Conservation (phyloP, 2,888 invertebrate species). For the Patella ulyssiponensis region DNA sequence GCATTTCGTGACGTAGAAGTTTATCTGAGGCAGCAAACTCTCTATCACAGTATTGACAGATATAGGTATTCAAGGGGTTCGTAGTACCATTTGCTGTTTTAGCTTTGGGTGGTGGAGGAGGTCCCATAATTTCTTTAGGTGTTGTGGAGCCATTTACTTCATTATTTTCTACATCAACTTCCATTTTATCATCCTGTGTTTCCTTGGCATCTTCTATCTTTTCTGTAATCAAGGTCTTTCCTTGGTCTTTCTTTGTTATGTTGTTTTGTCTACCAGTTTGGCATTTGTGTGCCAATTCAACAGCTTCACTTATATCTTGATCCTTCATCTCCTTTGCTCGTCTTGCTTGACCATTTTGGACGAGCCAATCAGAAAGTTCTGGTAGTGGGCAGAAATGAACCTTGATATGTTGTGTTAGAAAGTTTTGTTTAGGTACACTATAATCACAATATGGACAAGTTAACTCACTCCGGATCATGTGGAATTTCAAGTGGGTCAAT, state of each 20-base stretch:
- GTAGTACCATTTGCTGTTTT: slow-evolving; percentile 12
- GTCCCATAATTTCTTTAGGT: slow-evolving; percentile 1
- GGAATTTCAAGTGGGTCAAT: slow-evolving; percentile 83
- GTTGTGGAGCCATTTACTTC: background rate
- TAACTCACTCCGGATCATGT: slow-evolving; percentile 79
- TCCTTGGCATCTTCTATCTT: slow-evolving; percentile 14
- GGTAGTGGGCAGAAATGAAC: slow-evolving; percentile 79
- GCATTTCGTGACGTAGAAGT: slow-evolving; percentile 65
- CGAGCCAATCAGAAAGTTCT: slow-evolving; percentile 64
- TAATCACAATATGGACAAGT: slow-evolving; percentile 88
- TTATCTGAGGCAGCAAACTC: slow-evolving; percentile 57
- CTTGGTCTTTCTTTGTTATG: slow-evolving; percentile 21
- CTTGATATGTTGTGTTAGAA: slow-evolving; percentile 84
- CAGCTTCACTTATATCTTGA: slow-evolving; percentile 55
- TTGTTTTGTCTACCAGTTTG: slow-evolving; percentile 25
- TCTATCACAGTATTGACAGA: slow-evolving; percentile 68
- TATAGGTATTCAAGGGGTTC: slow-evolving; percentile 33
- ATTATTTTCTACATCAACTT: slow-evolving; percentile 14
- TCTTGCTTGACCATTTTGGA: slow-evolving; percentile 59
- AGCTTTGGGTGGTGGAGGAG: background rate
- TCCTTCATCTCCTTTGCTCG: slow-evolving; percentile 56
- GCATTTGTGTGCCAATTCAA: slow-evolving; percentile 45
- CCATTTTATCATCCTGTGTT: slow-evolving; percentile 2
- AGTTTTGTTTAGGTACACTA: slow-evolving; percentile 82
- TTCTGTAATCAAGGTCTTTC: slow-evolving; percentile 19